Conservation (phyloP, 2,888 invertebrate species). For the Mechanitis messenoides region DNA sequence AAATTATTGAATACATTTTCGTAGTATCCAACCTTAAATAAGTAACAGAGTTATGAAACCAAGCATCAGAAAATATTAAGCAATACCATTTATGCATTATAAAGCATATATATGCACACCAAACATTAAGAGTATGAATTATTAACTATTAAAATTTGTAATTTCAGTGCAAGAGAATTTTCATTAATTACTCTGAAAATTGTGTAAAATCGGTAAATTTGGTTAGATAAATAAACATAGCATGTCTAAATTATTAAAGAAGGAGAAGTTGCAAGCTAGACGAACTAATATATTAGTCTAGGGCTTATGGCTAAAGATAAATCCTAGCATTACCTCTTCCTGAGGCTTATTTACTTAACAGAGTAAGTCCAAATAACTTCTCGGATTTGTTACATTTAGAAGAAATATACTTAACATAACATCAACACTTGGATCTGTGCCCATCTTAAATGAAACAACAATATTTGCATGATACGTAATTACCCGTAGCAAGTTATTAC, state of each 20-base stretch:
- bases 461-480: constrained; percentile 31
- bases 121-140: no score
- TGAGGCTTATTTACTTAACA: constrained; percentile 12
- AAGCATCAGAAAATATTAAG: no score
- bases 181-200: no score
- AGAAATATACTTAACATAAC: constrained; percentile 31
- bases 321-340: constrained; percentile 11
- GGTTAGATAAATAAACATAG: background rate
- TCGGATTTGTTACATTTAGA: constrained; percentile 20
- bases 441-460: constrained; percentile 36
- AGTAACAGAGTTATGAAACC: no score
- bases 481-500: constrained; percentile 14
- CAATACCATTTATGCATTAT: no score
- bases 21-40: no score
- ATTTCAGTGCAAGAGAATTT: no score
- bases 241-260: background rate
- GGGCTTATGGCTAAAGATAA: constrained; percentile 10
- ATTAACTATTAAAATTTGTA: no score
- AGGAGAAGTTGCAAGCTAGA: background rate
- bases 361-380: background rate
- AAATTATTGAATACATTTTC: no score
- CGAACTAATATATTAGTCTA: constrained; percentile 14
- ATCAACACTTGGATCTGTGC: constrained; percentile 47
- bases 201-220: no score
- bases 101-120: no score